Conservation (phyloP, 2,888 invertebrate genomes). For the Anticlea derivata region DNA sequence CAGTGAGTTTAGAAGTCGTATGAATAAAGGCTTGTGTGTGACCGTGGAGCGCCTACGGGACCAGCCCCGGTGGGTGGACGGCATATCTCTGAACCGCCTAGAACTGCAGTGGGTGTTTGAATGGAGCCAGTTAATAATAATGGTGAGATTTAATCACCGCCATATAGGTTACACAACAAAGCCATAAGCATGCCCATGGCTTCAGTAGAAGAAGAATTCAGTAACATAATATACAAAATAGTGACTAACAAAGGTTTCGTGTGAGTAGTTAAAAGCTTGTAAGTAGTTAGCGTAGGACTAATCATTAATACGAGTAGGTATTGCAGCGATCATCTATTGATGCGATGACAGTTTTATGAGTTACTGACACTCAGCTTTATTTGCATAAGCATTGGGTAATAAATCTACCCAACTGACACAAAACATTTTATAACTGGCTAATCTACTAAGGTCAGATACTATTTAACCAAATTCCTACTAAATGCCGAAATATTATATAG, state of each 20-base stretch:
- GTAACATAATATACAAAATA: constrained; percentile 60
- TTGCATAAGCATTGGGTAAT: background rate
- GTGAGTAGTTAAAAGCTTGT: constrained; percentile 58
- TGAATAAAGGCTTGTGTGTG: constrained; percentile 76
- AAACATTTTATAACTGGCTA: background rate
- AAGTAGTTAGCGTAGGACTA: constrained; percentile 57
- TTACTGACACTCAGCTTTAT: constrained; percentile 14
- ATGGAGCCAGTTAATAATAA: constrained; percentile 84
- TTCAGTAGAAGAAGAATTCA: constrained; percentile 63
- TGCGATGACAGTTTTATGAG: constrained; percentile 35
- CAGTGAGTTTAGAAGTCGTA: constrained; percentile 74
- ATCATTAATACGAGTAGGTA: constrained; percentile 51
- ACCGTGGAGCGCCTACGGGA: constrained; percentile 83
- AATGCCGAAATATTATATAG: constrained; percentile 13
- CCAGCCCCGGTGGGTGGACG: constrained; percentile 81
- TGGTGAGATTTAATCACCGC: constrained; percentile 83
- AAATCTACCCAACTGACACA: background rate
- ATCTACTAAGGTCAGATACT: too few species aligned
- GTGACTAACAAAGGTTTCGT: constrained; percentile 73
- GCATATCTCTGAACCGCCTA: constrained; percentile 80
- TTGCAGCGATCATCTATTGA: constrained; percentile 33
- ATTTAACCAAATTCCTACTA: background rate
- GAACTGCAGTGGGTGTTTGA: constrained; percentile 82
- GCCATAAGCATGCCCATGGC: constrained; percentile 75
- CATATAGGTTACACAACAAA: constrained; percentile 80